Percentiles rank a stretch among this genome's conserved stretches.
phyloP scores from a whole-genome alignment of 35 echinoderm and acorn worm genomes.

The Apostichopus californicus region DNA sequence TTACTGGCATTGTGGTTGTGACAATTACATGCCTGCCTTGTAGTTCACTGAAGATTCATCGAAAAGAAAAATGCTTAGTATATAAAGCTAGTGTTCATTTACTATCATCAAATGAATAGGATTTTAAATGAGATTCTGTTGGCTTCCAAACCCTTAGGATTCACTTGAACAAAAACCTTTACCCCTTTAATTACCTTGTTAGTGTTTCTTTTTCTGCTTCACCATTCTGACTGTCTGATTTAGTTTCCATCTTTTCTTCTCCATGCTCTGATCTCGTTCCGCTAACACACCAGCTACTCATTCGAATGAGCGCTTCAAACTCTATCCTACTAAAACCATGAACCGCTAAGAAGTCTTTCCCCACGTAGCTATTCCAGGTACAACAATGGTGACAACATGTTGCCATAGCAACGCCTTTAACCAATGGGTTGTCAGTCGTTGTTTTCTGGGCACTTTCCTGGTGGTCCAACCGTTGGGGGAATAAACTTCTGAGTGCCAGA shows the following conservation, averaged over 20 bases:
- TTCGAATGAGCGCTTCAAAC: constrained; percentile 58
- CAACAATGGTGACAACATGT: constrained; percentile 88
- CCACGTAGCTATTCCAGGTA: constrained; percentile 71
- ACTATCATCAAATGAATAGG: too few species aligned
- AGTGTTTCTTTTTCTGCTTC: constrained; percentile 27
- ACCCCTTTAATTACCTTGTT: constrained; percentile 9
- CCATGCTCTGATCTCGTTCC: constrained; percentile 54
- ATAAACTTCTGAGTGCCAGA: constrained; percentile 30
- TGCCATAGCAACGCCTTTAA: constrained; percentile 68
- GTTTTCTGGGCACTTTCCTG: background rate
- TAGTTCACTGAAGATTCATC: too few species aligned
- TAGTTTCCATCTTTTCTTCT: background rate
- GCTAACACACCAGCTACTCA: constrained; percentile 86
- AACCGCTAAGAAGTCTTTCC: constrained; percentile 60
- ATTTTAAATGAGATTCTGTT: too few species aligned
- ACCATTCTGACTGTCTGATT: background rate
- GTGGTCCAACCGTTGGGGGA: background rate
- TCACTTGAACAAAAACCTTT: too few species aligned
- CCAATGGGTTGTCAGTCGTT: background rate
- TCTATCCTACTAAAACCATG: constrained; percentile 62
- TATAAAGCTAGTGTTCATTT: too few species aligned
- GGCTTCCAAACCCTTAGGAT: too few species aligned
- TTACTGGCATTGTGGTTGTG: too few species aligned
- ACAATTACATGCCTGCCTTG: too few species aligned
- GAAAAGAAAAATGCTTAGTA: too few species aligned